Percentiles rank a stretch among this genome's conserved stretches.
These are phyloP conservation scores for Helarctos malayanus DNA, from an alignment of 2,797 vertebrate genomes.

Conservation along the genomic window DNA sequence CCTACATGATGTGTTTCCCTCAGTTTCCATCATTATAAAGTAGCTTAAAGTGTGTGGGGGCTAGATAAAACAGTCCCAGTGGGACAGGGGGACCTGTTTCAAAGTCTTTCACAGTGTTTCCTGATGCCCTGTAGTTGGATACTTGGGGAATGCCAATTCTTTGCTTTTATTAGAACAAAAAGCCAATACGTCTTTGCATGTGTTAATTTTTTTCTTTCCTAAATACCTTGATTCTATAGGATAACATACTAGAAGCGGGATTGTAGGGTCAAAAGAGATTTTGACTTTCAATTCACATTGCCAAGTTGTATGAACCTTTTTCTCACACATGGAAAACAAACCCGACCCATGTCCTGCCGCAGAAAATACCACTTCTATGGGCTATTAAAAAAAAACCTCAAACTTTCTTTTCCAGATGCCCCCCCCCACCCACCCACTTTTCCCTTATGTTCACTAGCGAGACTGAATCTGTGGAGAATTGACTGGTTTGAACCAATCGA, in stretches of 20 bases:
- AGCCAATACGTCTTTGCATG: not conserved
- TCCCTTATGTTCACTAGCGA: not conserved
- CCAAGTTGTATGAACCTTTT: not conserved
- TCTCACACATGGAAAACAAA: not conserved
- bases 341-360: not conserved
- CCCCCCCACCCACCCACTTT: not conserved
- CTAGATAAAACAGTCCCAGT: not conserved
- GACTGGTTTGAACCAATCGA: not conserved
- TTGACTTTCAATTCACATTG: not conserved
- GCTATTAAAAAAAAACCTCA: not conserved
- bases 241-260: not conserved
- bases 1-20: not conserved
- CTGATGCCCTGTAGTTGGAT: not conserved
- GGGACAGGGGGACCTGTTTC: not conserved
- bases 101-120: not conserved
- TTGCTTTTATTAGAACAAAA: not conserved
- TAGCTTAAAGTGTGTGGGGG: not conserved
- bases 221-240: not conserved
- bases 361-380: not conserved
- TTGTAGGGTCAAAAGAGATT: not conserved
- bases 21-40: not conserved
- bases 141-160: not conserved
- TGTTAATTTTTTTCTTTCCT: not conserved
- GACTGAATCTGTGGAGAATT: not conserved
- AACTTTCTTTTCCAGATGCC: not conserved